These are phyloP conservation scores for Slavum lentiscoides DNA, from an alignment of 2,888 invertebrate genomes.

Conservation along the genomic window DNA sequence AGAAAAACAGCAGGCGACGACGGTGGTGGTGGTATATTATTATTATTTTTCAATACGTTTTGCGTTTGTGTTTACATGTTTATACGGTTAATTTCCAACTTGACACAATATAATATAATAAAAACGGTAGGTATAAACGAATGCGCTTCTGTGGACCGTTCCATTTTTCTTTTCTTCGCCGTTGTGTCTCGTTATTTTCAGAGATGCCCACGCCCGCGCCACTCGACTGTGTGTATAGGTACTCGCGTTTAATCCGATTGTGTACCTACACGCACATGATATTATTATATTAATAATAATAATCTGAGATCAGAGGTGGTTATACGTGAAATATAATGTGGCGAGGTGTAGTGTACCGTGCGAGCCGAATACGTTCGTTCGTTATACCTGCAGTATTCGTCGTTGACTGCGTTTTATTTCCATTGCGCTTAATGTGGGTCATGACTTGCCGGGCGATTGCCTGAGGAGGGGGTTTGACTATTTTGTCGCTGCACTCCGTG, in stretches of 20 bases:
- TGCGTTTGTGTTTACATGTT: neutral
- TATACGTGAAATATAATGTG: neutral
- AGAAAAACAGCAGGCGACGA: neutral
- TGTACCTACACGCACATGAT: neutral
- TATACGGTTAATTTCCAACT: neutral
- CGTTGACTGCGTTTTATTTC: conserved; percentile 19
- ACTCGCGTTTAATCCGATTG: conserved; percentile 16
- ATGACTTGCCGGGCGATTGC: conserved; percentile 37
- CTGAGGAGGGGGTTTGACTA: conserved; percentile 7
- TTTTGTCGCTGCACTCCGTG: conserved; percentile 16
- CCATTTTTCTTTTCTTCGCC: neutral
- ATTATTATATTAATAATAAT: neutral
- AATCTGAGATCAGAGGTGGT: conserved; percentile 25
- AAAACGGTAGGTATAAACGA: neutral
- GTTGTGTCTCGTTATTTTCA: too few species aligned
- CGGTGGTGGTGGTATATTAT: neutral
- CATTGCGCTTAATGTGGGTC: conserved; percentile 34
- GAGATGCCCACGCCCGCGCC: conserved; percentile 11
- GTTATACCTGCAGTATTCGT: neutral
- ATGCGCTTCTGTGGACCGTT: neutral
- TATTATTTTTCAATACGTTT: conserved; percentile 19
- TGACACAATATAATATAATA: neutral
- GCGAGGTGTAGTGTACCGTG: neutral
- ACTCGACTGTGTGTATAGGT: neutral
- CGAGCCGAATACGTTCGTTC: conserved; percentile 23